These are phyloP conservation scores for Grammomys dolichurus DNA, from an alignment of 2,113 vertebrate genomes.

Conservation along the genomic window DNA sequence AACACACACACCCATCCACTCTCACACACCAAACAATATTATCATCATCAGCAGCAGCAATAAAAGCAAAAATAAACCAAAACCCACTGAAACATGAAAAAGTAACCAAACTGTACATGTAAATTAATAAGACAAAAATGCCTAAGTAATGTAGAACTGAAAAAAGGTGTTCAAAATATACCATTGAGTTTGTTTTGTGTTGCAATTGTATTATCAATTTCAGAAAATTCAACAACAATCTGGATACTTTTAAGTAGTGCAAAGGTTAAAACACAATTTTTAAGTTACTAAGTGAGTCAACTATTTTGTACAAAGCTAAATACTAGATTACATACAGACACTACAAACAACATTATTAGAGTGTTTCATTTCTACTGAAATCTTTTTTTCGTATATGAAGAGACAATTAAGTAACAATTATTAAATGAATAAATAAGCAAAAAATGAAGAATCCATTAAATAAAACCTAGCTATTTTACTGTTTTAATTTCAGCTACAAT, in stretches of 20 bases:
- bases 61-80: not conserved
- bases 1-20: not conserved
- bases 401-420: not conserved
- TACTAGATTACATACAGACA: conserved; percentile 11
- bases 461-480: not conserved
- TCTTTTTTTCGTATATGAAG: conserved; percentile 33
- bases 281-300: conserved; percentile 26
- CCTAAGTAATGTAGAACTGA: not conserved
- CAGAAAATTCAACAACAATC: not conserved
- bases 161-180: not conserved
- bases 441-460: not conserved
- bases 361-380: not conserved
- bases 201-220: not conserved
- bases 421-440: conserved; percentile 3
- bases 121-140: not conserved
- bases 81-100: not conserved
- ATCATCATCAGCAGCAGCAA: too few relatives aligned
- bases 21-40: not conserved
- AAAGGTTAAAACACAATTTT: not conserved
- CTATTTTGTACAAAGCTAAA: conserved; percentile 47
- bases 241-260: not conserved
- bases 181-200: not conserved
- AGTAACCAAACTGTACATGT: not conserved
- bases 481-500: conserved; percentile 49
- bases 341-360: not conserved